Percentiles rank a stretch among this genome's conserved stretches.
Conservation (phyloP, 2,113 vertebrate genomes). For the Athene cunicularia region DNA sequence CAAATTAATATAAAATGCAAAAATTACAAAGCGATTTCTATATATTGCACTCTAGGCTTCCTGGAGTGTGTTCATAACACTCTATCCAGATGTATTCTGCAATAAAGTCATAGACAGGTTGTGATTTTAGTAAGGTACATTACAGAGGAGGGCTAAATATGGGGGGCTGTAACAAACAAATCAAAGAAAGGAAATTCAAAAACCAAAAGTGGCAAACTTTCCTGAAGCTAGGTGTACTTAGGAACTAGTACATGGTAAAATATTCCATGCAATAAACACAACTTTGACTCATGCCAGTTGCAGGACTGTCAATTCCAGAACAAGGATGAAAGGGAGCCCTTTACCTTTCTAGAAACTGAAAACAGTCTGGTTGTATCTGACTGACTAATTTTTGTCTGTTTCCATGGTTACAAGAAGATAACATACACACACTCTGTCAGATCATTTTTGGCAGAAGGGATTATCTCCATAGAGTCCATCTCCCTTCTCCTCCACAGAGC, state of each 20-base stretch:
- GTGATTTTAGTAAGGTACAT: neutral
- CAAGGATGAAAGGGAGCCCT: neutral
- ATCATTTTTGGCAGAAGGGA: neutral
- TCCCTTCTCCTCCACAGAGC: neutral
- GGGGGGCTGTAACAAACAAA: neutral
- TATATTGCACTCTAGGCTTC: neutral
- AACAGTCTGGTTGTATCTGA: neutral
- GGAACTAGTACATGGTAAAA: neutral
- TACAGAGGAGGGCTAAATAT: neutral
- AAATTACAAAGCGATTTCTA: neutral
- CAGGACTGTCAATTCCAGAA: neutral
- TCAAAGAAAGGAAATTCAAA: neutral
- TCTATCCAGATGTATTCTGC: neutral
- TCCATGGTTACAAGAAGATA: slow-evolving; percentile 16
- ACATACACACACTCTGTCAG: neutral
- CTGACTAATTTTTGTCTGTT: neutral
- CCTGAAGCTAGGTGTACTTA: neutral
- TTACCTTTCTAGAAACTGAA: neutral
- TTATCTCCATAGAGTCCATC: neutral
- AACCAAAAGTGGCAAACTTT: neutral
- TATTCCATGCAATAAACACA: neutral
- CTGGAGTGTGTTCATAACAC: neutral
- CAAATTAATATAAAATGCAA: neutral
- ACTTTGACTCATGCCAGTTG: neutral
- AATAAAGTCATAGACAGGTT: neutral